A percentile compares a stretch with the other conserved stretches of the same genome.
Evolutionary conservation across 2,797 vertebrate species (phyloP).

Genomic region (Neomorphus geoffroyi): DNA sequence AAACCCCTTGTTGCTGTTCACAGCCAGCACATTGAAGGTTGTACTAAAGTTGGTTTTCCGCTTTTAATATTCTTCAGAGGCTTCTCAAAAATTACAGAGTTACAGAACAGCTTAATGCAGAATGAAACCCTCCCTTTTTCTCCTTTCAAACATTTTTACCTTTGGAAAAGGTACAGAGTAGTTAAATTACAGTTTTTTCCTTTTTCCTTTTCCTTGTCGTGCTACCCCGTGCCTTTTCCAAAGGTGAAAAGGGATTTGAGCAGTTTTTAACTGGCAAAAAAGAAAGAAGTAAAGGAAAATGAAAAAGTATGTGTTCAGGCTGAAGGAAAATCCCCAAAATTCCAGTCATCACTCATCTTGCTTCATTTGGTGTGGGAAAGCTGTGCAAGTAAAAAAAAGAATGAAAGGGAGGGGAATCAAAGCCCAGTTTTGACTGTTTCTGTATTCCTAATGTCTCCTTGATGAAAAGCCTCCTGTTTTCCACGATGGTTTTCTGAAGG

Average conservation of each 20-base stretch:
- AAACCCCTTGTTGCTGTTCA: not conserved
- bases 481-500: not conserved
- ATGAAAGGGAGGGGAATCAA: slow-evolving; percentile 19
- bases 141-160: slow-evolving; percentile 8
- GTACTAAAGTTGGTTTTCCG: not conserved
- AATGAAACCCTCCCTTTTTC: slow-evolving; percentile 23
- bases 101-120: not conserved
- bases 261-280: not conserved
- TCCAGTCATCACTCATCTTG: slow-evolving; percentile 34
- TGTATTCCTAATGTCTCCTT: not conserved
- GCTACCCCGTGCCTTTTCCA: slow-evolving; percentile 15
- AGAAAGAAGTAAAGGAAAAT: slow-evolving; percentile 22
- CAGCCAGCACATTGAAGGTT: not conserved
- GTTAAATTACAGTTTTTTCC: slow-evolving; percentile 24
- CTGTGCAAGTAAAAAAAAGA: not conserved
- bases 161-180: slow-evolving; percentile 25
- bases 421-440: slow-evolving; percentile 1
- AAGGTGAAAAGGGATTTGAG: slow-evolving; percentile 35
- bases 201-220: slow-evolving; percentile 40
- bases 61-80: not conserved
- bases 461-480: slow-evolving; percentile 7
- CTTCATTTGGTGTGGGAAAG: slow-evolving; percentile 34
- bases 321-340: slow-evolving; percentile 16
- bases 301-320: slow-evolving; percentile 20
- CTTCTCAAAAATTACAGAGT: not conserved